Conservation (phyloP, 2,888 invertebrate genomes). For the Coecobrya sp. region DNA sequence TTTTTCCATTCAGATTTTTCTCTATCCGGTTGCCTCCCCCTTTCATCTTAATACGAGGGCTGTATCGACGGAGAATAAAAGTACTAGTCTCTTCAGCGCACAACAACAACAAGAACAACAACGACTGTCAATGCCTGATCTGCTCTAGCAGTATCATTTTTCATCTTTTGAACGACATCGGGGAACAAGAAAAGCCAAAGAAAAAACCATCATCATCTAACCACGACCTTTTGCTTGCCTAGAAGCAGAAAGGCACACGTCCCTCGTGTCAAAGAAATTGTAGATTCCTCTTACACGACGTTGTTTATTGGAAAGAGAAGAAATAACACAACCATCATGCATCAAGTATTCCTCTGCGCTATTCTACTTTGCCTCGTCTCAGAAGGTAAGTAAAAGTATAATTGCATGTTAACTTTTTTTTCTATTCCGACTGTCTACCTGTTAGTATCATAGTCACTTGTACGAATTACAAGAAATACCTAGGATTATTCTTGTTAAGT, state of each 20-base stretch:
- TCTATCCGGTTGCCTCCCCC: neutral
- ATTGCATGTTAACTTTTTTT: neutral
- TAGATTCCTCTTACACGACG: slow-evolving; percentile 48
- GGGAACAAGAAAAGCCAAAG: slow-evolving; percentile 21
- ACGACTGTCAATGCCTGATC: neutral
- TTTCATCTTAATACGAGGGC: neutral
- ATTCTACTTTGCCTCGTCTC: slow-evolving; percentile 83
- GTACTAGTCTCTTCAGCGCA: neutral
- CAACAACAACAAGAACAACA: neutral
- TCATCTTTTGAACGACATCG: slow-evolving; percentile 56
- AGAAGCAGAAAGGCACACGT: slow-evolving; percentile 42
- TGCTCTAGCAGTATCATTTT: slow-evolving; percentile 64
- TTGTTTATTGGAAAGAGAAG: slow-evolving; percentile 28
- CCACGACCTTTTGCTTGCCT: neutral
- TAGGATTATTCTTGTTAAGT: neutral
- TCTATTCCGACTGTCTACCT: neutral
- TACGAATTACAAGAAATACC: neutral
- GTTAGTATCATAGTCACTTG: neutral
- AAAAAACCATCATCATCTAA: slow-evolving; percentile 21
- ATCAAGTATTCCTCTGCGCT: slow-evolving; percentile 82
- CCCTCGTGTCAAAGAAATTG: slow-evolving; percentile 65
- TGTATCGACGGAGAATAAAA: neutral
- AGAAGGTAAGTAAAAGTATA: slow-evolving; percentile 81
- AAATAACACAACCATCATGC: slow-evolving; percentile 71
- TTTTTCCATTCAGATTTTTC: slow-evolving; percentile 48